phyloP scores from a whole-genome alignment of 2,888 invertebrate species.

The Drosophila gaucha region DNA sequence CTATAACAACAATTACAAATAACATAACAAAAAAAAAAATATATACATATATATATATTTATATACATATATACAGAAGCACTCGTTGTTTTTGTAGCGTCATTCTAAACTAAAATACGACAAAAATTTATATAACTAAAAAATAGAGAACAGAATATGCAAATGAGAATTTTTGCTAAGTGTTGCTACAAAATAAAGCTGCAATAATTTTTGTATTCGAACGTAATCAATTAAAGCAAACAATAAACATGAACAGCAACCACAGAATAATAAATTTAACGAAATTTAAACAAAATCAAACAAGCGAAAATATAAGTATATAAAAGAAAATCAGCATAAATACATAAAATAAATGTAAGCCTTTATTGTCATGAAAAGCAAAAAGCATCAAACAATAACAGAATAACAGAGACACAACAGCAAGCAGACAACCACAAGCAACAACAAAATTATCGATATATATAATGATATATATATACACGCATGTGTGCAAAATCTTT shows the following conservation, averaged over 20 bases:
- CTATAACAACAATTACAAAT: slow-evolving; percentile 61
- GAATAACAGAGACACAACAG: slow-evolving; percentile 16
- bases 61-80: slow-evolving; percentile 10
- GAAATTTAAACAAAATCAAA: slow-evolving; percentile 40
- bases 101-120: slow-evolving; percentile 33
- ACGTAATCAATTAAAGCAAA: slow-evolving; percentile 38
- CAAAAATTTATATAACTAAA: slow-evolving; percentile 27
- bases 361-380: slow-evolving; percentile 52
- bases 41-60: not conserved
- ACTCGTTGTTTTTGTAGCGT: slow-evolving; percentile 31
- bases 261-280: slow-evolving; percentile 43
- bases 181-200: slow-evolving; percentile 42
- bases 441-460: slow-evolving; percentile 37
- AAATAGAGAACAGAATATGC: slow-evolving; percentile 10
- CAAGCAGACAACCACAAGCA: slow-evolving; percentile 16
- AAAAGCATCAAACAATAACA: slow-evolving; percentile 23
- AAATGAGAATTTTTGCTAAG: slow-evolving; percentile 56
- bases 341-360: slow-evolving; percentile 62
- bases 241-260: slow-evolving; percentile 23
- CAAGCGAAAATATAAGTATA: slow-evolving; percentile 12
- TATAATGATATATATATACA: slow-evolving; percentile 12
- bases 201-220: slow-evolving; percentile 52
- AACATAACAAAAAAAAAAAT: slow-evolving; percentile 24
- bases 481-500: slow-evolving; percentile 38
- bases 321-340: slow-evolving; percentile 25